These are phyloP conservation scores for Petroica traversi DNA, from an alignment of 2,113 vertebrate genomes.

Conservation along the genomic window DNA sequence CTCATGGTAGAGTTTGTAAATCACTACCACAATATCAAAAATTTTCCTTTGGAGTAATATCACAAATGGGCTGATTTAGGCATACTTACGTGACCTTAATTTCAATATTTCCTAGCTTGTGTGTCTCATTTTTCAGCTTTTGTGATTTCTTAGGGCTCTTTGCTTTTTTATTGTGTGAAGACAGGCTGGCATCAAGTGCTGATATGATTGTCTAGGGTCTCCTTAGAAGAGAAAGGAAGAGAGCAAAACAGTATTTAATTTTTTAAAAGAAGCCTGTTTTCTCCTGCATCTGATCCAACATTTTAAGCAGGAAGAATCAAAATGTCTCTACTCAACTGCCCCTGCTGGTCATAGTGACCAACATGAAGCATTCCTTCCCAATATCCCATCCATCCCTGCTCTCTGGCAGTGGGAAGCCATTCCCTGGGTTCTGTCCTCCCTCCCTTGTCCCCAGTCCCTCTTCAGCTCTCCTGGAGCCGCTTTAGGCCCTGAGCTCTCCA, in stretches of 20 bases:
- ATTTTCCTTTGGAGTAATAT: not conserved
- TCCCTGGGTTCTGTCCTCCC: not conserved
- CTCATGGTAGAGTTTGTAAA: not conserved
- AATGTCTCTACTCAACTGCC: not conserved
- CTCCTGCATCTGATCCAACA: not conserved
- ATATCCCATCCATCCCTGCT: accelerated
- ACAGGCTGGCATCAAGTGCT: not conserved
- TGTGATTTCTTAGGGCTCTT: not conserved
- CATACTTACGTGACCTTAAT: not conserved
- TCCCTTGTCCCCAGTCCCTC: not conserved
- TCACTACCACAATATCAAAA: not conserved
- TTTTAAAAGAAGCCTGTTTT: not conserved
- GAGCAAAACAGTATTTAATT: not conserved
- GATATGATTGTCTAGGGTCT: not conserved
- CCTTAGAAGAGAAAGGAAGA: not conserved
- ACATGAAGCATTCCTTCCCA: not conserved
- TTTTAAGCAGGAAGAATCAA: not conserved
- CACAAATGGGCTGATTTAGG: not conserved
- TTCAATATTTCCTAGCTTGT: not conserved
- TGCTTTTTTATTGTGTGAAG: not conserved
- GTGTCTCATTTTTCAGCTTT: not conserved
- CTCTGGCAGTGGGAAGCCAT: not conserved
- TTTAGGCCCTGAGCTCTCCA: not conserved
- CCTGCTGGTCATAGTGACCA: not conserved
- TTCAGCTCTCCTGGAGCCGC: not conserved